Conservation (phyloP, 1,140 invertebrate genomes). For the Drosophila saltans region DNA sequence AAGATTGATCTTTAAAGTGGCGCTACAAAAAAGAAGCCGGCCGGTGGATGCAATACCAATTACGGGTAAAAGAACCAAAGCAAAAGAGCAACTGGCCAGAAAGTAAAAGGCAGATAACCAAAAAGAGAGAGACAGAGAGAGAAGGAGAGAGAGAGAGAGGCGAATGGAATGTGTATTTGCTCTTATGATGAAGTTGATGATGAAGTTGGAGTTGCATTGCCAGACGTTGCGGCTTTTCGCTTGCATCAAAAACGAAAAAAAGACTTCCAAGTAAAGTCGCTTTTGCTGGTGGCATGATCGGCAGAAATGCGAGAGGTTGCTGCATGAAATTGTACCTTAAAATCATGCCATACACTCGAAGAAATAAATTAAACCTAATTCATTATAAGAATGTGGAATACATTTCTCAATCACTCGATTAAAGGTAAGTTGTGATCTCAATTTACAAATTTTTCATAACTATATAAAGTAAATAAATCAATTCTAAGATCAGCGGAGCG, state of each 20-base stretch:
- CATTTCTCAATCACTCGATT: background rate
- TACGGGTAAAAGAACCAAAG: conserved; percentile 42
- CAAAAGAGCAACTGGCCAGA: conserved; percentile 44
- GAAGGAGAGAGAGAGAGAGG: background rate
- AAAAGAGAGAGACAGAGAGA: background rate
- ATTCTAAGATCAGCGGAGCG: too few species aligned
- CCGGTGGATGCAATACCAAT: conserved; percentile 41
- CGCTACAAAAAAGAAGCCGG: conserved; percentile 63
- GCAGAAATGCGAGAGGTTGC: conserved; percentile 43
- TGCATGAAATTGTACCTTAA: conserved; percentile 16
- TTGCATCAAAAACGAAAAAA: conserved; percentile 38
- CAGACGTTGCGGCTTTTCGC: conserved; percentile 44
- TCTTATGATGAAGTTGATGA: conserved; percentile 28
- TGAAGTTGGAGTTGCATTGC: conserved; percentile 44
- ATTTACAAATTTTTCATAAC: background rate
- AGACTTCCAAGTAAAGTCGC: background rate
- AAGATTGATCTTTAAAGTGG: conserved; percentile 39
- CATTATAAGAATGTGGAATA: background rate
- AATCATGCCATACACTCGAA: conserved; percentile 31
- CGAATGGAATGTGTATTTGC: conserved; percentile 1
- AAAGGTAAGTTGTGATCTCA: background rate
- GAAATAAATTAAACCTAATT: conserved; percentile 16
- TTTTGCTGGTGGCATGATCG: conserved; percentile 49
- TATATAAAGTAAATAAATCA: too few species aligned
- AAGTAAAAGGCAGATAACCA: conserved; percentile 57